A percentile compares a stretch with the other conserved stretches of the same genome.
Conservation (phyloP, 2,888 invertebrate species). For the Caradrina kadenii region DNA sequence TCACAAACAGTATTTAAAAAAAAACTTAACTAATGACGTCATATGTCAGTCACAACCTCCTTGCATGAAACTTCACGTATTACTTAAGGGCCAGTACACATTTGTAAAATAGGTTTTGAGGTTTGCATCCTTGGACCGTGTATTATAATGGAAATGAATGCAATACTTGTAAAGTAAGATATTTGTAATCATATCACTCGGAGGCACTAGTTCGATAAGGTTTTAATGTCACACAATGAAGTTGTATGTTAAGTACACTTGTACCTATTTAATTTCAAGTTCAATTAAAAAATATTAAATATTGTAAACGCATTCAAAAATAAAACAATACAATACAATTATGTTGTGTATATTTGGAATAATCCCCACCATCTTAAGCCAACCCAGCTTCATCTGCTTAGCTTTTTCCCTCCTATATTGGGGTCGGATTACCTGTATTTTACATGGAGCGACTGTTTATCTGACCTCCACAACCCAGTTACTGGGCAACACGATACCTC, state of each 20-base stretch:
- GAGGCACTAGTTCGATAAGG: conserved; percentile 79
- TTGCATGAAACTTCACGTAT: conserved; percentile 44
- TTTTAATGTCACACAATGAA: conserved; percentile 76
- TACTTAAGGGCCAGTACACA: conserved; percentile 35
- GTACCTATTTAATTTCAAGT: conserved; percentile 78
- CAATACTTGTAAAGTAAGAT: conserved; percentile 66
- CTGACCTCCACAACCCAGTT: no score
- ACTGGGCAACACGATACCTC: no score
- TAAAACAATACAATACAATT: conserved; percentile 79
- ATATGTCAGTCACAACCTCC: conserved; percentile 35
- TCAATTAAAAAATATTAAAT: conserved; percentile 79
- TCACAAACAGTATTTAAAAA: conserved; percentile 34
- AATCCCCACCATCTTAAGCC: not conserved
- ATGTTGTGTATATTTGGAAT: conserved; percentile 60
- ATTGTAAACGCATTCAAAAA: conserved; percentile 84
- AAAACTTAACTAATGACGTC: conserved; percentile 25
- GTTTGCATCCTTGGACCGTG: conserved; percentile 52
- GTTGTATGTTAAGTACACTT: conserved; percentile 79
- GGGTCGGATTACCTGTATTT: no score
- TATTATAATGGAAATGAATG: conserved; percentile 65
- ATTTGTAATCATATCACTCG: conserved; percentile 79
- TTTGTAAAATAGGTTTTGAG: conserved; percentile 22
- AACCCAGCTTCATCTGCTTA: no score
- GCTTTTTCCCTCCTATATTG: no score
- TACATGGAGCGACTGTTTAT: no score